A percentile compares a stretch with the other conserved stretches of the same genome.
Conservation (phyloP, 2,113 vertebrate genomes). For the Sapajus apella region DNA sequence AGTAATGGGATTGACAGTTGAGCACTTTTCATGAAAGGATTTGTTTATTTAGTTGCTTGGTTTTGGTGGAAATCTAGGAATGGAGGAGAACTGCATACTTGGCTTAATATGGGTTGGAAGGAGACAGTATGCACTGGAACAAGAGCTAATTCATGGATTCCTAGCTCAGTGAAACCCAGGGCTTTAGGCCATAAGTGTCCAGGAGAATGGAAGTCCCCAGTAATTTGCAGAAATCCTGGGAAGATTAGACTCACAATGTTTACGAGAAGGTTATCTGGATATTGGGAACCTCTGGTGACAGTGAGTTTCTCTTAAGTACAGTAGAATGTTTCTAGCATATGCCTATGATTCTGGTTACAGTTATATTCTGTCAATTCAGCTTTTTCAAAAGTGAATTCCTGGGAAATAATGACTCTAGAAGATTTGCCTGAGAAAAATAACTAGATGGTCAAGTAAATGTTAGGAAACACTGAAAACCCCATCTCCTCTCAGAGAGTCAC, state of each 20-base stretch:
- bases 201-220: accelerated
- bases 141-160: accelerated
- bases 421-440: background rate
- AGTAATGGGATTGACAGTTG: no score
- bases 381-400: background rate
- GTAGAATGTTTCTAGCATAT: background rate
- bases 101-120: background rate
- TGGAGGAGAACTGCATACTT: background rate
- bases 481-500: background rate
- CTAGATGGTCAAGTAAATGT: background rate
- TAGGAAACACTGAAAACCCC: background rate
- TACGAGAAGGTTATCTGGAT: background rate
- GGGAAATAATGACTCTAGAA: background rate
- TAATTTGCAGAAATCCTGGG: background rate
- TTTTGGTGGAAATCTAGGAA: background rate
- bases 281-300: background rate
- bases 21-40: no score
- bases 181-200: background rate
- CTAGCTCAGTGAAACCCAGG: background rate
- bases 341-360: background rate
- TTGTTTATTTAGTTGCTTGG: no score
- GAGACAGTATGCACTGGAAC: accelerated
- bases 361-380: background rate
- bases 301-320: background rate
- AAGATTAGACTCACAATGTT: background rate